Evolutionary conservation across 2,113 vertebrate species (phyloP).

Genomic region (Hyperoodon ampullatus): DNA sequence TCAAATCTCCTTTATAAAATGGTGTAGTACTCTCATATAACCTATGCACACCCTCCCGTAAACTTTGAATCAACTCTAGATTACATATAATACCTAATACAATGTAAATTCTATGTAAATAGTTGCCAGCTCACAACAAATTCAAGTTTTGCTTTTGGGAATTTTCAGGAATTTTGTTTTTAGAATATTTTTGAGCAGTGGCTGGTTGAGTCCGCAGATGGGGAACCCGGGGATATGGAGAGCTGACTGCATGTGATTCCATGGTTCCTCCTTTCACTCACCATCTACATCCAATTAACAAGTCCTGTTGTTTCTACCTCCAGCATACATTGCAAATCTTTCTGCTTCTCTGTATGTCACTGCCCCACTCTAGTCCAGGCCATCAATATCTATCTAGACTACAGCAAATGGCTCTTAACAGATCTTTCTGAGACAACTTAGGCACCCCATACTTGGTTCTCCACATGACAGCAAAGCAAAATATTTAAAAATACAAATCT

Average conservation of each 20-base stretch:
- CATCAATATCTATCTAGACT: not conserved
- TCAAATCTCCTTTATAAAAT: not conserved
- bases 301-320: not conserved
- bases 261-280: not conserved
- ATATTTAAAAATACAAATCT: conserved; percentile 5
- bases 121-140: not conserved
- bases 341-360: not conserved
- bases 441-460: not conserved
- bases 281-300: not conserved
- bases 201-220: not conserved
- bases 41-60: not conserved
- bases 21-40: not conserved
- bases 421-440: not conserved
- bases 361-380: not conserved
- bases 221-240: not conserved
- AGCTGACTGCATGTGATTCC: not conserved
- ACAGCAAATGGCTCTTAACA: not conserved
- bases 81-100: not conserved
- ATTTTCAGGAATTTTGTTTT: not conserved
- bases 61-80: not conserved
- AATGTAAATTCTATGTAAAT: not conserved
- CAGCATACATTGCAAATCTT: not conserved
- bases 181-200: not conserved
- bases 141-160: not conserved
- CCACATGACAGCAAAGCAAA: not conserved